These are phyloP conservation scores for Nycticebus coucang DNA, from an alignment of 2,113 vertebrate genomes.

Conservation along the genomic window DNA sequence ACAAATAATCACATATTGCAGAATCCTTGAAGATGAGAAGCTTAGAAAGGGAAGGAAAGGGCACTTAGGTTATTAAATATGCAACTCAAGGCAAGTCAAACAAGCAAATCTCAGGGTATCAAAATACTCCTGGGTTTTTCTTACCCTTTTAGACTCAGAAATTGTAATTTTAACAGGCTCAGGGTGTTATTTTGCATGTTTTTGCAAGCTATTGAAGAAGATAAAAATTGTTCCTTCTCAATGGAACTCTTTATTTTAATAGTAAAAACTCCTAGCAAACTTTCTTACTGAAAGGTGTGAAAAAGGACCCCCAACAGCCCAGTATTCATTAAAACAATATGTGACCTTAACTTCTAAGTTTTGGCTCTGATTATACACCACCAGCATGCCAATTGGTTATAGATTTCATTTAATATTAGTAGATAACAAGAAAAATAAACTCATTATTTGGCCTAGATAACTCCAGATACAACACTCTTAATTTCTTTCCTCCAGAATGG, in stretches of 20 bases:
- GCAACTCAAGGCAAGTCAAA: background rate
- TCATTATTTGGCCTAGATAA: background rate
- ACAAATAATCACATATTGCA: background rate
- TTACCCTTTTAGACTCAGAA: background rate
- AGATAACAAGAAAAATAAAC: background rate
- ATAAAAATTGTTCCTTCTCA: background rate
- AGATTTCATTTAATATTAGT: background rate
- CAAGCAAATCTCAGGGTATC: constrained; percentile 8
- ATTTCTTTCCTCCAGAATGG: background rate
- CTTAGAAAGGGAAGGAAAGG: background rate
- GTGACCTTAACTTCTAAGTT: background rate
- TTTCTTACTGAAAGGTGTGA: constrained; percentile 3
- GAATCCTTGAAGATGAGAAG: constrained; percentile 30
- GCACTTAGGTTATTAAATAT: constrained; percentile 45
- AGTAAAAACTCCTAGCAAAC: constrained; percentile 26
- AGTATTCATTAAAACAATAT: background rate
- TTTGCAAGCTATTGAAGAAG: constrained; percentile 50
- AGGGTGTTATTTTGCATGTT: constrained; percentile 38
- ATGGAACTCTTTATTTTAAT: background rate
- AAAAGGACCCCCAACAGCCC: background rate
- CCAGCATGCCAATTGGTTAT: background rate
- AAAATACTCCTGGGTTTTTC: constrained; percentile 51
- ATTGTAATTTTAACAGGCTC: constrained; percentile 50
- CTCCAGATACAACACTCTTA: background rate
- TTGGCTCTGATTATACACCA: background rate